These are phyloP conservation scores for Globodera rostochiensis DNA, from an alignment of 1,140 invertebrate genomes.

Conservation along the genomic window DNA sequence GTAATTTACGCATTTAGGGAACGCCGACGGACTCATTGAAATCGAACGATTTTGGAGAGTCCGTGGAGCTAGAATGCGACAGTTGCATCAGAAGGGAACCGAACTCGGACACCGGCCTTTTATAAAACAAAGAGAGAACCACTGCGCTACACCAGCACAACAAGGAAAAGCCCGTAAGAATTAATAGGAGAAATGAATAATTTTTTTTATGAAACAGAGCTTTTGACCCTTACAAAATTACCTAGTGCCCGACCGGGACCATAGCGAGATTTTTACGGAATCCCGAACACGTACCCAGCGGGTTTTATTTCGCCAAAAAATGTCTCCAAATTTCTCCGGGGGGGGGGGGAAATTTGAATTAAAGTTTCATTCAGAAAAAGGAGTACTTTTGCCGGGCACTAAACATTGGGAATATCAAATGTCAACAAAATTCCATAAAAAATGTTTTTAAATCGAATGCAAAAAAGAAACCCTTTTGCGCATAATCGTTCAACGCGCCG, in stretches of 20 bases:
- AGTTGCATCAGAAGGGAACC: not conserved
- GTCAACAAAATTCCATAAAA: no score
- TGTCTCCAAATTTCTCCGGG: no score
- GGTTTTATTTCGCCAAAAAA: no score
- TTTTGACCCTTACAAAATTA: no score
- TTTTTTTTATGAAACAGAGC: not conserved
- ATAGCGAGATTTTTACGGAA: no score
- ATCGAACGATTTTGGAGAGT: not conserved
- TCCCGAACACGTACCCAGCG: no score
- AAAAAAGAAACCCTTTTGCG: constrained; percentile 70
- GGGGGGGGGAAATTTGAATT: no score
- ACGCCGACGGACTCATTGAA: not conserved
- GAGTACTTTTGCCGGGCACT: no score
- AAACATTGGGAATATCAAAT: no score
- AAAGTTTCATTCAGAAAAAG: no score
- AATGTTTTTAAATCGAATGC: no score
- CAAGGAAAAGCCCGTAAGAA: not conserved
- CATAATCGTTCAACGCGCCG: constrained; percentile 87
- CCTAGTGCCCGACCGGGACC: no score
- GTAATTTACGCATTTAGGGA: not conserved
- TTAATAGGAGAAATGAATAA: not conserved
- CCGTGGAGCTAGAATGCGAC: not conserved
- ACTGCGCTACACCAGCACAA: not conserved
- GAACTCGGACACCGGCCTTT: not conserved
- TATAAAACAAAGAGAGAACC: not conserved